A percentile compares a stretch with the other conserved stretches of the same genome.
Evolutionary conservation across 2,888 invertebrate genomes (phyloP).

Genomic region (Lithophane leautieri): DNA sequence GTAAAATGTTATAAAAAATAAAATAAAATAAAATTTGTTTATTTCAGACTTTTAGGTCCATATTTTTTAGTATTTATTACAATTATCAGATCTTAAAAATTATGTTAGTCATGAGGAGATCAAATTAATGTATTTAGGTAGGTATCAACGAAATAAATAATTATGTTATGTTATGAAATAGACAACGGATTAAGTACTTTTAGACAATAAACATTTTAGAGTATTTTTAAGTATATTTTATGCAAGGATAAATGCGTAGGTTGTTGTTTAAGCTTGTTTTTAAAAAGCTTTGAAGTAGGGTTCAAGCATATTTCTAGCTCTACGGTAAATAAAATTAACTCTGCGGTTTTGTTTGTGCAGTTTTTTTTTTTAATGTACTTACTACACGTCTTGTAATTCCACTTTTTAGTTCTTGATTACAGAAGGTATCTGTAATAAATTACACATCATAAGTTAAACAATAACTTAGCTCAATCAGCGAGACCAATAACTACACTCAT

Average conservation of each 20-base stretch:
- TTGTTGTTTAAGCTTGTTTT: not conserved
- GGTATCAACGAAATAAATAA: no score
- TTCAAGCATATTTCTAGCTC: not conserved
- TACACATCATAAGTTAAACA: not conserved
- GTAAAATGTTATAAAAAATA: no score
- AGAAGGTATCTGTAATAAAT: not conserved
- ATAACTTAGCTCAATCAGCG: not conserved
- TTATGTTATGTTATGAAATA: no score
- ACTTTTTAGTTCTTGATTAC: not conserved
- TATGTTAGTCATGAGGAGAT: no score
- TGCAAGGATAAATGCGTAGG: constrained; percentile 5
- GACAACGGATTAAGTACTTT: not conserved
- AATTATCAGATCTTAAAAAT: no score
- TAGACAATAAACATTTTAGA: not conserved
- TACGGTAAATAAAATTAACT: not conserved
- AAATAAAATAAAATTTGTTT: no score
- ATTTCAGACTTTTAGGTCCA: no score
- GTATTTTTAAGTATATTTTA: not conserved
- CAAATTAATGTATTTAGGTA: no score
- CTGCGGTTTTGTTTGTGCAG: not conserved
- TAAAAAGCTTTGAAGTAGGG: not conserved
- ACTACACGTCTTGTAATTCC: not conserved
- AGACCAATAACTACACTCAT: not conserved
- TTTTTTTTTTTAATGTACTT: not conserved
- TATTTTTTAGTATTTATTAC: no score